These are phyloP conservation scores for Coryphaenoides rupestris DNA, from an alignment of 2,113 vertebrate genomes.

Conservation along the genomic window DNA sequence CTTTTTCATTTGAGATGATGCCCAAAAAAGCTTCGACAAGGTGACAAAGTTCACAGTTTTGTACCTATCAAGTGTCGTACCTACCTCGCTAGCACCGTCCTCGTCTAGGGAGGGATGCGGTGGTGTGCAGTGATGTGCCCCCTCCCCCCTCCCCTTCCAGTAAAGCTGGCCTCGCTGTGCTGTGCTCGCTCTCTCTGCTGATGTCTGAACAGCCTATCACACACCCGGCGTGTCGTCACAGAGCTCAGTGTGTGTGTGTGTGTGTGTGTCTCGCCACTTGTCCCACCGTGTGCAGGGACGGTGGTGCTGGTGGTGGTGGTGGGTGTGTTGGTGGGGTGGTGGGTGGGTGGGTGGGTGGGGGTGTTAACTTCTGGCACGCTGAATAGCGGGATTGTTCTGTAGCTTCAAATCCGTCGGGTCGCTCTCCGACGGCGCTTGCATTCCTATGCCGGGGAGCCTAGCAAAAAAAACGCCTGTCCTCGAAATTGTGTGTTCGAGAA, in stretches of 20 bases:
- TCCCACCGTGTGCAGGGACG: not conserved
- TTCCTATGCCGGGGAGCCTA: slow-evolving; percentile 31
- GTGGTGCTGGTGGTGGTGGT: too few species aligned
- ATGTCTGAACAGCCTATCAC: not conserved
- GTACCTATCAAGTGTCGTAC: too few species aligned
- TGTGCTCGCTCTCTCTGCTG: too few species aligned
- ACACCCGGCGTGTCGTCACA: not conserved
- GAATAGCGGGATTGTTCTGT: slow-evolving; percentile 55
- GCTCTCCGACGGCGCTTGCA: slow-evolving; percentile 35
- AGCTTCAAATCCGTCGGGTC: slow-evolving; percentile 35
- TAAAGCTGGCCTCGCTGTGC: too few species aligned
- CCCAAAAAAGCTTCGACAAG: not conserved
- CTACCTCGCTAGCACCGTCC: too few species aligned
- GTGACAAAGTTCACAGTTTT: not conserved
- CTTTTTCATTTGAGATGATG: not conserved
- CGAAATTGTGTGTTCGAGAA: not conserved
- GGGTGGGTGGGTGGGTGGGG: too few species aligned
- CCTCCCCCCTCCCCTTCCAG: too few species aligned
- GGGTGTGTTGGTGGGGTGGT: too few species aligned
- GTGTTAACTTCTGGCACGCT: slow-evolving; percentile 18
- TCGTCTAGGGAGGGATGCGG: too few species aligned
- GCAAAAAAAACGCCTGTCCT: slow-evolving; percentile 10
- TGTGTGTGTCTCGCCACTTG: slow-evolving; percentile 29
- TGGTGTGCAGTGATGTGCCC: too few species aligned
- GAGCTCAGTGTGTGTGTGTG: not conserved